Conservation (phyloP, 2,888 invertebrate genomes). For the Drosophila neutralis region DNA sequence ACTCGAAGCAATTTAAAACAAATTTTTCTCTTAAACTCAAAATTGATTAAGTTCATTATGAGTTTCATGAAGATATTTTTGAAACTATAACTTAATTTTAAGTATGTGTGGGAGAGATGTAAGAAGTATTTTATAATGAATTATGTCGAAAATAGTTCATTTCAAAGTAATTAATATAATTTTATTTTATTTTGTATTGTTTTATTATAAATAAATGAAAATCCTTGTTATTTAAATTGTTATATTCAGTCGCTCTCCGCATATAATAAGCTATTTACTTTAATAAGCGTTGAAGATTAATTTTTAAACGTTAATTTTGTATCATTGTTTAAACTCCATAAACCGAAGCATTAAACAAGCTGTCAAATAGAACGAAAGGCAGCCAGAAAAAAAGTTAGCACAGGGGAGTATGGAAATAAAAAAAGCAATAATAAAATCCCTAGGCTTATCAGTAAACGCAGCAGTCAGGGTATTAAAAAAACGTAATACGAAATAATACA, state of each 20-base stretch:
- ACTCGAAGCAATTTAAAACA: neutral
- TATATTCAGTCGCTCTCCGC: neutral
- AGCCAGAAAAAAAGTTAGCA: constrained; percentile 27
- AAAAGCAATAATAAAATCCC: constrained; percentile 73
- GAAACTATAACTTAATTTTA: neutral
- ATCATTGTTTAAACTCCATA: constrained; percentile 39
- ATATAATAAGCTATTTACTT: neutral
- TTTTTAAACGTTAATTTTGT: constrained; percentile 36
- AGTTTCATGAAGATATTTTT: neutral
- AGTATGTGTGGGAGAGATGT: neutral
- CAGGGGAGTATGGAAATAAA: constrained; percentile 39
- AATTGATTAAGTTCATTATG: neutral
- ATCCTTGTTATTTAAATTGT: neutral
- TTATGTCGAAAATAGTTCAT: neutral
- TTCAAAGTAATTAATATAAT: neutral
- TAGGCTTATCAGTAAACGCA: constrained; percentile 74
- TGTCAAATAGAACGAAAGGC: constrained; percentile 40
- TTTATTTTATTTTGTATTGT: neutral
- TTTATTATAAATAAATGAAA: neutral
- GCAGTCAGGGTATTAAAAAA: constrained; percentile 61
- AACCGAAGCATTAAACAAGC: constrained; percentile 46
- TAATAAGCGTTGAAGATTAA: constrained; percentile 33
- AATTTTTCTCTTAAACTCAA: neutral
- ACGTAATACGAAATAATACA: constrained; percentile 35
- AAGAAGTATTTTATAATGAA: neutral